Evolutionary conservation across 2,797 vertebrate species (phyloP).

Genomic region (Coendou prehensilis): DNA sequence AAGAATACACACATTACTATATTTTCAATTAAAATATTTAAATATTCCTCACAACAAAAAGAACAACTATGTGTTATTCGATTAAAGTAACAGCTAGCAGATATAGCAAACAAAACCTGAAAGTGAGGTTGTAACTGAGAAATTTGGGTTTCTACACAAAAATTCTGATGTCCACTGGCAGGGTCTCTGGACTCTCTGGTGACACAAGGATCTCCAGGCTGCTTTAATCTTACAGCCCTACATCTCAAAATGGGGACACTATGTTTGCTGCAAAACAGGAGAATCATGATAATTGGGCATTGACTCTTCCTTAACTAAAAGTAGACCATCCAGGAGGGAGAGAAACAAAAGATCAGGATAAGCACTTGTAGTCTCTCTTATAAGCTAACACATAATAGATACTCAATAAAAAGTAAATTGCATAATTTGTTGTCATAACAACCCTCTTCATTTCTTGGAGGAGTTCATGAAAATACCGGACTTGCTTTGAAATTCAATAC

Average conservation of each 20-base stretch:
- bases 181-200: not conserved
- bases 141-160: not conserved
- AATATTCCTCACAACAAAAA: not conserved
- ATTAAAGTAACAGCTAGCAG: not conserved
- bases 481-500: not conserved
- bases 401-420: not conserved
- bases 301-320: not conserved
- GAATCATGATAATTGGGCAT: not conserved
- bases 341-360: not conserved
- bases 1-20: not conserved
- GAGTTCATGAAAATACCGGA: not conserved
- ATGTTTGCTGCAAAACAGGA: not conserved
- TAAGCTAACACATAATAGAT: not conserved
- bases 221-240: not conserved
- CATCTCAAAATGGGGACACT: not conserved
- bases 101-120: not conserved
- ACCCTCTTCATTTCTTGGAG: not conserved
- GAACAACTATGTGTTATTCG: not conserved
- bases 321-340: not conserved
- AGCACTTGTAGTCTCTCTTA: not conserved
- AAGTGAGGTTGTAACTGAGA: not conserved
- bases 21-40: slow-evolving; percentile 25
- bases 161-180: not conserved
- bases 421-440: not conserved
- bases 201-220: not conserved